These are phyloP conservation scores for Agrilus planipennis DNA, from an alignment of 1,140 invertebrate genomes.

Conservation along the genomic window DNA sequence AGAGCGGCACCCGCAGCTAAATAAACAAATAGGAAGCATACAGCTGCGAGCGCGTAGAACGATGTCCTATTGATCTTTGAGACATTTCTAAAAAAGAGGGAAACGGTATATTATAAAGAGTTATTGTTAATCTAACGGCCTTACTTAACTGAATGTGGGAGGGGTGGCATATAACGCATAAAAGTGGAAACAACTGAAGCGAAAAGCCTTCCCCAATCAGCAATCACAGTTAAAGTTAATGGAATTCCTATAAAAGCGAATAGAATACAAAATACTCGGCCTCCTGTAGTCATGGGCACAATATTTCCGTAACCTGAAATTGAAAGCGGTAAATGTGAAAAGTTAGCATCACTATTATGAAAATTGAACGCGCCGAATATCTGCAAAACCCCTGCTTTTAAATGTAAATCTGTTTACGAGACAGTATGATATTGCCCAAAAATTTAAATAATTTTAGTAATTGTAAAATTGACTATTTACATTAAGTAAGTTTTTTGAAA, in stretches of 20 bases:
- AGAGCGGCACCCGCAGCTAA: conserved; percentile 63
- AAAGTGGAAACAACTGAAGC: conserved; percentile 65
- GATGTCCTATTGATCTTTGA: conserved; percentile 32
- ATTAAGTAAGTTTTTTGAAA: no score
- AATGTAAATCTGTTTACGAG: no score
- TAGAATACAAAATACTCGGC: conserved; percentile 79
- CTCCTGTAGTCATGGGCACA: conserved; percentile 74
- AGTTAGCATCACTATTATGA: no score
- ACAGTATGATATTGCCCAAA: no score
- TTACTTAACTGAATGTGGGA: no score
- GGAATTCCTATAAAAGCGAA: conserved; percentile 91
- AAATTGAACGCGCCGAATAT: no score
- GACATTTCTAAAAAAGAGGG: no score
- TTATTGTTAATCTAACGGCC: no score
- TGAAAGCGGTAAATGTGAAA: background rate
- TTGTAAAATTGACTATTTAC: no score
- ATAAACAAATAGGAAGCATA: conserved; percentile 63
- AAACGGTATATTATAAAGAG: no score
- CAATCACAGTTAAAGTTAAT: conserved; percentile 82
- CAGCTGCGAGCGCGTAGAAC: conserved; percentile 55
- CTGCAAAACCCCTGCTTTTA: no score
- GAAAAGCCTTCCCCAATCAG: conserved; percentile 79
- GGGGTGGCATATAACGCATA: conserved; percentile 45
- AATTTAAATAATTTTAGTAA: no score
- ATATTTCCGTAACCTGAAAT: conserved; percentile 87